phyloP scores from a whole-genome alignment of 1,140 invertebrate genomes.

The Condylostylus longicornis region DNA sequence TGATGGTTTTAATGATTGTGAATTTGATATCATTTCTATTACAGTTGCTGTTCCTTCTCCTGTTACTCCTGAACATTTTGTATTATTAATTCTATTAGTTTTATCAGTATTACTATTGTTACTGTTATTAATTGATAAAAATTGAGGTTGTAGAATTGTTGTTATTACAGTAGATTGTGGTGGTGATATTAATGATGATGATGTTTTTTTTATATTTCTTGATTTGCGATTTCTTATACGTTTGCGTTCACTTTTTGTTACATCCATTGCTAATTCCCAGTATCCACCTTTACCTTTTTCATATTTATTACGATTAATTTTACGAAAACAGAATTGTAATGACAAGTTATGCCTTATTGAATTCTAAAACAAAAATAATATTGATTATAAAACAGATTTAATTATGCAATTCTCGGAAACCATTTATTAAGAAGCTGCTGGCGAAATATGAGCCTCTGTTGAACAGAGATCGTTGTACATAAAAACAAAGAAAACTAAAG shows the following conservation, averaged over 20 bases:
- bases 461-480: no score
- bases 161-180: not conserved
- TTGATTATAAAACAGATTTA: not conserved
- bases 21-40: no score
- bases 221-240: slow-evolving; percentile 25
- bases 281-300: slow-evolving; percentile 31
- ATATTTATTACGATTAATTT: slow-evolving; percentile 22
- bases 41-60: no score
- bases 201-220: not conserved
- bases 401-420: no score
- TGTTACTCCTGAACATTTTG: no score
- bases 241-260: slow-evolving; percentile 25
- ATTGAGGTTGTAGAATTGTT: no score
- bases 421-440: no score
- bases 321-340: slow-evolving; percentile 28
- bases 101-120: no score
- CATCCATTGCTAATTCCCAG: slow-evolving; percentile 28
- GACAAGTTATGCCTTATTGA: slow-evolving; percentile 30
- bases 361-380: slow-evolving; percentile 16
- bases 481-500: not conserved
- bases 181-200: not conserved
- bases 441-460: no score
- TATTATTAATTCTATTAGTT: no score
- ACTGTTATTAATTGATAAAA: no score
- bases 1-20: no score